Evolutionary conservation across 2,888 invertebrate species (phyloP).

Genomic region (Megamerina dolium): DNA sequence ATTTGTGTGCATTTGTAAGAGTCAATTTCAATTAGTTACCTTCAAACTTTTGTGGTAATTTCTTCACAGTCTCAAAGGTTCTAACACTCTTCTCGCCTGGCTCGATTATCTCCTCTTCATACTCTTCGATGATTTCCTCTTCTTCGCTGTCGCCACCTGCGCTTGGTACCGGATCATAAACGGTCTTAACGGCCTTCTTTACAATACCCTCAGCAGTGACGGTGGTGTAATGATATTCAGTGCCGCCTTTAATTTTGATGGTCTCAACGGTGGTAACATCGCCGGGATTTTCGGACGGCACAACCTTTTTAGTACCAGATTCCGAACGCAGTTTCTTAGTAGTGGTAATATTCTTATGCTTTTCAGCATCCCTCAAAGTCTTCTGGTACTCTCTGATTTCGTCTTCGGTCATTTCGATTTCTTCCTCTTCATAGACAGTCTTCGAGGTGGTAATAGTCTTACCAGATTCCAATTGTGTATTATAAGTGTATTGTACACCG

Average conservation of each 20-base stretch:
- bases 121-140: conserved; percentile 47
- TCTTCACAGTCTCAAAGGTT: conserved; percentile 44
- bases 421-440: conserved; percentile 47
- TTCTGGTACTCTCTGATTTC: conserved; percentile 45
- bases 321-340: conserved; percentile 45
- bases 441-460: conserved; percentile 45
- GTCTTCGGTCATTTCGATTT: conserved; percentile 44
- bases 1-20: neutral
- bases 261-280: conserved; percentile 49
- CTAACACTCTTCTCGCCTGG: conserved; percentile 46
- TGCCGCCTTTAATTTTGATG: conserved; percentile 46
- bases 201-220: conserved; percentile 47
- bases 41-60: conserved; percentile 42
- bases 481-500: conserved; percentile 44
- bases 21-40: conserved; percentile 25
- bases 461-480: conserved; percentile 43
- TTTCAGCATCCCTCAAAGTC: conserved; percentile 46
- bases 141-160: conserved; percentile 40
- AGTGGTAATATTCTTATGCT: conserved; percentile 45
- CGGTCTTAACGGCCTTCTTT: conserved; percentile 47
- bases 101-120: conserved; percentile 48
- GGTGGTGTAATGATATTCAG: conserved; percentile 47
- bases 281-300: conserved; percentile 47
- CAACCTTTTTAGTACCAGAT: conserved; percentile 46
- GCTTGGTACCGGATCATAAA: conserved; percentile 43